A percentile compares a stretch with the other conserved stretches of the same genome.
These are phyloP conservation scores for Drosophila tropicalis DNA, from an alignment of 1,140 invertebrate genomes.

Conservation along the genomic window DNA sequence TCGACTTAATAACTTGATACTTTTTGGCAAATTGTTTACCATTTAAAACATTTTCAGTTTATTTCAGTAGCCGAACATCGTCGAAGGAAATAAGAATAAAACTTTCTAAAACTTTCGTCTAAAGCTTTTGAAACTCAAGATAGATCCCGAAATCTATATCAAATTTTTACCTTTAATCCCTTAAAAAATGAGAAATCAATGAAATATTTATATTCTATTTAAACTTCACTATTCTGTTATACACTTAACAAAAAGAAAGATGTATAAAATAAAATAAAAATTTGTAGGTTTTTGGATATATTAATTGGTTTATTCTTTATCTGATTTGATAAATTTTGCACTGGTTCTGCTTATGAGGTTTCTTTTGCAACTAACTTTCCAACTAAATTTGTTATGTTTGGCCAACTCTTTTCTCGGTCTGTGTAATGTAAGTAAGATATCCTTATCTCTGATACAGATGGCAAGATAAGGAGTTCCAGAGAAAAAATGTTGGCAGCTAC, in stretches of 20 bases:
- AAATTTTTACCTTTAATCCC: background rate
- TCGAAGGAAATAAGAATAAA: too few species aligned
- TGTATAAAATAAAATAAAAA: too few species aligned
- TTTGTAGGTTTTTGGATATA: background rate
- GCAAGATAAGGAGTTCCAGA: background rate
- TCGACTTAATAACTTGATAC: too few species aligned
- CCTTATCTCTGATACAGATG: conserved; percentile 1
- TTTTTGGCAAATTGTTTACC: too few species aligned
- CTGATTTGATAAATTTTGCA: background rate
- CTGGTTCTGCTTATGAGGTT: background rate
- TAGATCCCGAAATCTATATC: too few species aligned
- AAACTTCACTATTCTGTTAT: background rate
- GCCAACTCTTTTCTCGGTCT: background rate
- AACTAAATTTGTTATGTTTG: conserved; percentile 11
- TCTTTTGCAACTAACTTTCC: conserved; percentile 3
- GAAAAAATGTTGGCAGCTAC: conserved; percentile 18
- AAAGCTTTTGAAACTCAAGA: too few species aligned
- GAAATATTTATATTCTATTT: background rate
- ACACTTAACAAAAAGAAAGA: background rate
- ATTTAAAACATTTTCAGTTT: too few species aligned
- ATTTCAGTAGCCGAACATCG: too few species aligned
- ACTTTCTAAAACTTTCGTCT: too few species aligned
- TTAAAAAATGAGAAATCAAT: background rate
- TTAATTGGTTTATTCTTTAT: conserved; percentile 3
- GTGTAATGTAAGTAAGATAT: conserved; percentile 3